Evolutionary conservation across 2,113 vertebrate genomes (phyloP), one percentile per base, ranked within the genome.

Genomic region (Campylorhamphus procurvoides): DNA sequence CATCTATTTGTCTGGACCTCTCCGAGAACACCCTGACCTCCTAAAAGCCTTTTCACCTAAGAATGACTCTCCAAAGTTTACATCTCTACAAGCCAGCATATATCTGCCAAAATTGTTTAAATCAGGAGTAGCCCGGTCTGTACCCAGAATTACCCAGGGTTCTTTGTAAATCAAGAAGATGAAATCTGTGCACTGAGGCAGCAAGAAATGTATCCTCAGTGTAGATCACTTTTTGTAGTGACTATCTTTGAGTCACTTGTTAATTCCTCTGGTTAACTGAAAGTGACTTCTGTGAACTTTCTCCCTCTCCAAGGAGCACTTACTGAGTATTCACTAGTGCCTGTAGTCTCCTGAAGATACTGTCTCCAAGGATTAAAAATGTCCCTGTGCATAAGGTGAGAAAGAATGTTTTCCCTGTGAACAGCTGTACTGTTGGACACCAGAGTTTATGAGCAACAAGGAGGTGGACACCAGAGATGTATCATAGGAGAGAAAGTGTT

Each of bases 231-330:
- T 93, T 87, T 94, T 69, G 49, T 28, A 63, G 84, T 85, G 94
- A 97, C 90, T 97, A 90, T 94, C 97, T 96, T 95, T 96, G 94
- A 98, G 95, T 97, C 88, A 97, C 78, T 93, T 71, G 71, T 44
- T 95, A 95, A 84, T 90, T 96, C 82, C 95, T 91, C 78, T 96
- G 92, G 49, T 90, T 96, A 97, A 97, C 85, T 84, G 89, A 84
- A 96, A 97, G 95, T 95, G 95, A 97, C 94, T 96, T 91, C 44
- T 83, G 90, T 95, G 78, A 73, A 68, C 53, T 87, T n/a, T 49
- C 84, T 97, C 60, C 77, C 83, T 81, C 89, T 92, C 37, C 66
- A 37, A 69, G 59, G 60, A 84, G 37, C 50, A 75, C 35, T 92
- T 80, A 59, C 33, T 37, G 58, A 81, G 84, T 28, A 58, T 63